These are phyloP conservation scores for Sphaerodactylus townsendi DNA, from an alignment of 2,113 vertebrate species.

Conservation along the genomic window DNA sequence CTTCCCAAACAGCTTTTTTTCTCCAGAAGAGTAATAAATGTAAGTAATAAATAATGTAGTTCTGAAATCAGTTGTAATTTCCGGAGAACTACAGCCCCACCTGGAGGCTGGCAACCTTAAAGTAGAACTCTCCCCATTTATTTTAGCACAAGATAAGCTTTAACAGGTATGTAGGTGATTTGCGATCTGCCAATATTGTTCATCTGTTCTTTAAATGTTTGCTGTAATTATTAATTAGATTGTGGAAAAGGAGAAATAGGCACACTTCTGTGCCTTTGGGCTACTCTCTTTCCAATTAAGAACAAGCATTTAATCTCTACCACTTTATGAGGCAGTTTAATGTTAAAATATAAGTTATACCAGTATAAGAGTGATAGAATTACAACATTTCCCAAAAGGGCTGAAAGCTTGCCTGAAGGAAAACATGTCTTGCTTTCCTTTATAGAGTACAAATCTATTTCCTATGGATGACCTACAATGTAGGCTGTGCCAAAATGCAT, in stretches of 20 bases:
- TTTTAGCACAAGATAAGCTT: slow-evolving; percentile 15
- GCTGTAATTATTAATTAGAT: slow-evolving; percentile 62
- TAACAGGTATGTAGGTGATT: background rate
- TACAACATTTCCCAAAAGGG: slow-evolving; percentile 24
- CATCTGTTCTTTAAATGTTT: slow-evolving; percentile 45
- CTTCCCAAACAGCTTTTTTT: too few species aligned
- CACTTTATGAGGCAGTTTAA: slow-evolving; percentile 56
- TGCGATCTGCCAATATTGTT: slow-evolving; percentile 22
- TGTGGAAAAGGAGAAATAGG: slow-evolving; percentile 46
- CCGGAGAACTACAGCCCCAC: too few species aligned
- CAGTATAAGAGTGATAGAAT: slow-evolving; percentile 10
- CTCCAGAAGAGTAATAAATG: too few species aligned
- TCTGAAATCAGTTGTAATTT: too few species aligned
- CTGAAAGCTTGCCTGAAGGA: slow-evolving; percentile 44
- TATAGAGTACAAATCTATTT: slow-evolving; percentile 42
- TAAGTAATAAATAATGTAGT: too few species aligned
- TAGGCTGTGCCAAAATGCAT: background rate
- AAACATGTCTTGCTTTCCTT: slow-evolving; percentile 35
- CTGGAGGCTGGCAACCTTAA: too few species aligned
- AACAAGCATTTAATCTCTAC: slow-evolving; percentile 58
- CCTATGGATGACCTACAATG: slow-evolving; percentile 1
- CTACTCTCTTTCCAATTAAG: slow-evolving; percentile 60
- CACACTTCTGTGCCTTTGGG: slow-evolving; percentile 58
- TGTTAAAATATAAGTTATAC: slow-evolving; percentile 39
- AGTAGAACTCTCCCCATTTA: background rate